phyloP scores from a whole-genome alignment of 2,113 vertebrate genomes.

The Eurystomus gularis region DNA sequence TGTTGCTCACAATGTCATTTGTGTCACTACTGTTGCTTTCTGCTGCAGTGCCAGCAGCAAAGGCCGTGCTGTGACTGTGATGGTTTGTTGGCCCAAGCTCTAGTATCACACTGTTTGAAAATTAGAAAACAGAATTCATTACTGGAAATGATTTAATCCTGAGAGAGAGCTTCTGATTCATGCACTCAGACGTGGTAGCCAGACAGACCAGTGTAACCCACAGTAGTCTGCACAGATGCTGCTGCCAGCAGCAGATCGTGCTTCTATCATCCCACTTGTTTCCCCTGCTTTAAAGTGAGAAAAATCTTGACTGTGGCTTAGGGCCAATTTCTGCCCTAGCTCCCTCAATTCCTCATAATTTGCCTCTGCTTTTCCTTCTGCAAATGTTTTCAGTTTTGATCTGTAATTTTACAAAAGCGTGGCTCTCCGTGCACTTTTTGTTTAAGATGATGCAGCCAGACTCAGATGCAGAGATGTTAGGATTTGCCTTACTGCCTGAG shows the following conservation, averaged over 20 bases:
- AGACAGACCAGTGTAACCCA: neutral
- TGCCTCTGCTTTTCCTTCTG: neutral
- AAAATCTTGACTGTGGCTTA: neutral
- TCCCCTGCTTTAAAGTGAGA: neutral
- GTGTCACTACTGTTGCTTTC: neutral
- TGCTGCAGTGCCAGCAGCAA: neutral
- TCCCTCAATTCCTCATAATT: neutral
- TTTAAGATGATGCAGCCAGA: neutral
- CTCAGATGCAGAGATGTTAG: neutral
- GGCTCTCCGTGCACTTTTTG: rapidly evolving
- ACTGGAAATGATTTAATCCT: neutral
- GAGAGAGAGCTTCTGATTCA: slow-evolving; percentile 21
- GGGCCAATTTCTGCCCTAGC: slow-evolving; percentile 21
- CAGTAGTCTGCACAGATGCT: neutral
- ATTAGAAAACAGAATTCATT: slow-evolving; percentile 29
- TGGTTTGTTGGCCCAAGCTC: neutral
- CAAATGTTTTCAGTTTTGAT: neutral
- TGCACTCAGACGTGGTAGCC: neutral
- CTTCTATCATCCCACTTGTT: slow-evolving; percentile 1
- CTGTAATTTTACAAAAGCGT: neutral
- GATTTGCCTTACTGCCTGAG: neutral
- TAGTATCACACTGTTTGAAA: neutral
- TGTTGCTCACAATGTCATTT: neutral
- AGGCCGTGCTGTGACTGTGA: neutral
- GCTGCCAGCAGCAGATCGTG: slow-evolving; percentile 13